These are phyloP conservation scores for Deilephila porcellus DNA, from an alignment of 2,888 invertebrate species.

Conservation along the genomic window DNA sequence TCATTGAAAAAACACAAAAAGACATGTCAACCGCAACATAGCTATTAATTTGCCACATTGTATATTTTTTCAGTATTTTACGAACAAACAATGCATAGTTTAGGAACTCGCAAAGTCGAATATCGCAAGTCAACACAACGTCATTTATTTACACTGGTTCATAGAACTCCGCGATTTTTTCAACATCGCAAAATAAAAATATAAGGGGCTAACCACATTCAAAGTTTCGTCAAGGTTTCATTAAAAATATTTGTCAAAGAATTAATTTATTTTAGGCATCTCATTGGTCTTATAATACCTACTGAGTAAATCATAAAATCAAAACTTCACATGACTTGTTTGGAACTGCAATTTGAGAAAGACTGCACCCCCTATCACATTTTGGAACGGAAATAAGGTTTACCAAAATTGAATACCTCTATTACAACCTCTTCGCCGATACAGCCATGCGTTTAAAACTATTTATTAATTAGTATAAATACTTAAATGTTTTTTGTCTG, in stretches of 20 bases:
- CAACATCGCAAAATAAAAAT: conserved; percentile 3
- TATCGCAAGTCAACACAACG: conserved; percentile 45
- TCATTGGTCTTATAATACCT: no score
- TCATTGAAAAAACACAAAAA: not conserved
- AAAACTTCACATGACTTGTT: no score
- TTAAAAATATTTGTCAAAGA: not conserved
- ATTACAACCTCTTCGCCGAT: no score
- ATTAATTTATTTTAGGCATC: not conserved
- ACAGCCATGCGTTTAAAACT: no score
- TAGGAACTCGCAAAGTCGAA: conserved; percentile 25
- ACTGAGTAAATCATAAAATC: no score
- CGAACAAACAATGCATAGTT: not conserved
- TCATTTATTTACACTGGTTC: conserved; percentile 38
- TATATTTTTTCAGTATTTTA: not conserved
- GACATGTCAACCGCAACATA: not conserved
- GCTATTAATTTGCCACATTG: conserved; percentile 13
- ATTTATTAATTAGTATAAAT: no score
- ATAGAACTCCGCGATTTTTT: conserved; percentile 17
- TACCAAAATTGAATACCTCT: no score
- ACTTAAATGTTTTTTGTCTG: no score
- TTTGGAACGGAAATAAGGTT: no score
- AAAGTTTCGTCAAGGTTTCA: not conserved
- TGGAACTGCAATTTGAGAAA: no score
- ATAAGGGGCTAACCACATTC: not conserved
- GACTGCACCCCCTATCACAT: no score